These are phyloP conservation scores for Furnarius figulus DNA, from an alignment of 2,113 vertebrate genomes.

Conservation along the genomic window DNA sequence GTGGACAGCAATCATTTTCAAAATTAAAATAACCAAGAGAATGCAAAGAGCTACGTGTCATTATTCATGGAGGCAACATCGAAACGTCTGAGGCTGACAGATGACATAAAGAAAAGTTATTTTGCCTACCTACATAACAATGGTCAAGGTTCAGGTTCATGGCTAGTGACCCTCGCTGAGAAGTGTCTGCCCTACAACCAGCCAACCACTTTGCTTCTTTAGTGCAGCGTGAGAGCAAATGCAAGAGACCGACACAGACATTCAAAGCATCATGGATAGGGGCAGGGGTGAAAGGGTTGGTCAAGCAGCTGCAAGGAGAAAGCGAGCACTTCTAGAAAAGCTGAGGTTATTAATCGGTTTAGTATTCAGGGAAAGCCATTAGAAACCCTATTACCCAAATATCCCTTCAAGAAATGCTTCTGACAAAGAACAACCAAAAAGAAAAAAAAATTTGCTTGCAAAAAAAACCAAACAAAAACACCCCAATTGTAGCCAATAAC, in stretches of 20 bases:
- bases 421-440: background rate
- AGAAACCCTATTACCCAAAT: constrained; percentile 93
- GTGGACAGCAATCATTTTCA: constrained; percentile 26
- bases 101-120: constrained; percentile 83
- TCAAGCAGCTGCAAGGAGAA: constrained; percentile 92
- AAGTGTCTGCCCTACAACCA: constrained; percentile 95
- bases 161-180: constrained; percentile 94
- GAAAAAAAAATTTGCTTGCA: background rate
- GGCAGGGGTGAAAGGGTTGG: constrained; percentile 87
- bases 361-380: constrained; percentile 84
- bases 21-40: constrained; percentile 46
- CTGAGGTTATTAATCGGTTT: constrained; percentile 90
- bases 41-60: constrained; percentile 49
- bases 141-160: constrained; percentile 88
- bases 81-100: constrained; percentile 75
- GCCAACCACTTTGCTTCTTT: constrained; percentile 95
- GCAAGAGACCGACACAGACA: constrained; percentile 97
- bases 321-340: constrained; percentile 90
- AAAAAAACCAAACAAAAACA: background rate
- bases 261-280: constrained; percentile 97
- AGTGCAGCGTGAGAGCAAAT: constrained; percentile 95
- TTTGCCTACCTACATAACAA: constrained; percentile 98
- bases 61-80: constrained; percentile 65
- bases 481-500: background rate
- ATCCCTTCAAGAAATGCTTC: constrained; percentile 80